Evolutionary conservation across 1,140 invertebrate genomes (phyloP), one percentile per base, ranked within the genome.

Genomic region (Maconellicoccus hirsutus): DNA sequence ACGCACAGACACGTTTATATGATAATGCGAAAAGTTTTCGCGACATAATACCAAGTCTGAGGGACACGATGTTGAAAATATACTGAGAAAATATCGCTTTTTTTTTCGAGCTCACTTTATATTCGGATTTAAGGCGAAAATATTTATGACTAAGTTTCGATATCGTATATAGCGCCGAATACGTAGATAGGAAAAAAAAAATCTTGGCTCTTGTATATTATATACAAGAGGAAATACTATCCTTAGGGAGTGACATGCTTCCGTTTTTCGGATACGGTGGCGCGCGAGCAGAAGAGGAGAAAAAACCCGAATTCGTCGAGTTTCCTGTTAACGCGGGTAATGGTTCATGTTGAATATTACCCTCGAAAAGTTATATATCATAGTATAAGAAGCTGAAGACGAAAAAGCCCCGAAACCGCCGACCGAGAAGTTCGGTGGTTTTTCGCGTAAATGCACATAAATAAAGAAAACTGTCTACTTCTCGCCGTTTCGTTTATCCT

Each of bases 131-230:
- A 52, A 52, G 14, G 42, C 42, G 42, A 52, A 52, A 52, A 52
- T 52, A 52, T 52, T 52, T 52, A 52, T 52, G 42, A 52, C 42
- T 52, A 52, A 52, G 42, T 52, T 52, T 52, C 42, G 42, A 52
- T 52, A 52, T 14, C 42, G 4, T 52, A 16, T 33, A 33, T 33
- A 33, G 29, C 29, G 29, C 29, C 29, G 42, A 52, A 52, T n/a
- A 52, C n/a, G n/a, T 16, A 16, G 42, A 52, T 52, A 52, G 42
- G n/a, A 16, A 52, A 19, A 16, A 19, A 19, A 19, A 52, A 52
- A 8, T 52, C n/a, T 4, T 8, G 6, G 42, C 2, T 52, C 6
- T 14, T 2, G 42, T 16, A 33, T 33, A 33, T 33, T 33, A 6
- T 12, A 33, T 33, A 6, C 29, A n/a, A 19, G 42, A 52, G 42